phyloP scores from a whole-genome alignment of 2,797 vertebrate species.

The Hemitrygon akajei region DNA sequence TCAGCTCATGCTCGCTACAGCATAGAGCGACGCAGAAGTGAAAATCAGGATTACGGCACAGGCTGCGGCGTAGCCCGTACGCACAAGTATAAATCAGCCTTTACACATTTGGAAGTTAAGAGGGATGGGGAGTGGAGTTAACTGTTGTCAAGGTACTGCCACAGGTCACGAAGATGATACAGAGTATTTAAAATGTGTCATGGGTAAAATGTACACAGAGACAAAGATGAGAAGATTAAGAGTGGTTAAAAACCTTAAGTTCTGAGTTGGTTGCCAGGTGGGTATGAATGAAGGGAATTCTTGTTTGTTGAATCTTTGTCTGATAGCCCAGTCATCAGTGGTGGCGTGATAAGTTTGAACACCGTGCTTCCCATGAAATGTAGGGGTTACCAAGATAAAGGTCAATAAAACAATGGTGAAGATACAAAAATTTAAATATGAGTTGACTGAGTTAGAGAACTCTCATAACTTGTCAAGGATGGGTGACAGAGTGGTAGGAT shows the following conservation, averaged over 20 bases:
- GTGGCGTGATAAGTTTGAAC: not conserved
- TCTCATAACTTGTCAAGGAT: not conserved
- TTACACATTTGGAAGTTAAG: not conserved
- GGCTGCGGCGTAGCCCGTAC: too few species aligned
- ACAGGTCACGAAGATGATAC: not conserved
- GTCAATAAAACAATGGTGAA: not conserved
- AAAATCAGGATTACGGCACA: too few species aligned
- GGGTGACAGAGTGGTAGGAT: not conserved
- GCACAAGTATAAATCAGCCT: too few species aligned
- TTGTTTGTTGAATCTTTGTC: not conserved
- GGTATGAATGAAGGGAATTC: not conserved
- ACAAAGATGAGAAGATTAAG: not conserved
- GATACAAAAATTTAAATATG: not conserved
- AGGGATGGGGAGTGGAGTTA: not conserved
- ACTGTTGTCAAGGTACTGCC: not conserved
- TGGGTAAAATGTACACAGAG: not conserved
- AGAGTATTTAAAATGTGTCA: not conserved
- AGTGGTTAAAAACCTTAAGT: too few species aligned
- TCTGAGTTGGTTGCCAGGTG: not conserved
- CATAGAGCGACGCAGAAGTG: too few species aligned
- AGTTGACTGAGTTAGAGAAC: not conserved
- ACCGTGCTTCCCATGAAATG: not conserved
- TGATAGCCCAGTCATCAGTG: not conserved
- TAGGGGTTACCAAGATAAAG: not conserved
- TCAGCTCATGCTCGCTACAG: too few species aligned